phyloP scores from a whole-genome alignment of 2,888 invertebrate genomes.

The Venusia cambrica region DNA sequence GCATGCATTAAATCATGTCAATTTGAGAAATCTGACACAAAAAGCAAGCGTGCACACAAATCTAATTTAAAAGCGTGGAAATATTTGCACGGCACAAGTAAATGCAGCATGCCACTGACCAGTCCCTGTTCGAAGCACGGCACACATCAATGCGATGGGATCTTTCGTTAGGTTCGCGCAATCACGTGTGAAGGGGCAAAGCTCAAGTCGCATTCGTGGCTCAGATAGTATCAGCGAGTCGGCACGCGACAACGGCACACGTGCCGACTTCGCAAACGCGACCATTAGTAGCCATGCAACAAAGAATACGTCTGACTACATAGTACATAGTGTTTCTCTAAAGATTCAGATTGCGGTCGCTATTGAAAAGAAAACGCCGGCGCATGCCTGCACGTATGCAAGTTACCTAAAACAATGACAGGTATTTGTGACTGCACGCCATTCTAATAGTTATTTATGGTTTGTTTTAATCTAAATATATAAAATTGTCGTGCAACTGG shows the following conservation, averaged over 20 bases:
- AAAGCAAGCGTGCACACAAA: conserved; percentile 25
- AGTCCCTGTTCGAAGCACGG: conserved; percentile 40
- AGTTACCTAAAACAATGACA: conserved; percentile 17
- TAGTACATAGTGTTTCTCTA: conserved; percentile 34
- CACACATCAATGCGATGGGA: conserved; percentile 67
- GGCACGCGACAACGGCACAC: conserved; percentile 72
- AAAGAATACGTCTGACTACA: conserved; percentile 42
- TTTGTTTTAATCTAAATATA: no score
- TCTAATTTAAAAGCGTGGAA: conserved; percentile 26
- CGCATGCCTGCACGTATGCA: conserved; percentile 23
- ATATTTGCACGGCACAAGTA: conserved; percentile 23
- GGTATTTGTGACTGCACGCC: conserved; percentile 13
- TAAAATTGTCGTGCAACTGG: no score
- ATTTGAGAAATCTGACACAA: conserved; percentile 8
- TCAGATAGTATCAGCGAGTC: conserved; percentile 64
- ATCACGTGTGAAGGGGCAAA: conserved; percentile 78
- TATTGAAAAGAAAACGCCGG: conserved; percentile 35
- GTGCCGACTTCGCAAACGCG: conserved; percentile 46
- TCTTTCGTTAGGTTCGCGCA: conserved; percentile 58
- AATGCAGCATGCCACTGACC: conserved; percentile 25
- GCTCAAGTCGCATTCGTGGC: conserved; percentile 70
- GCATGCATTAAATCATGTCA: no score
- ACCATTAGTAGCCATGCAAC: conserved; percentile 47
- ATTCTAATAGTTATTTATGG: conserved; percentile 10
- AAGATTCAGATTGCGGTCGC: conserved; percentile 39